Percentiles rank a stretch among this genome's conserved stretches.
Conservation (phyloP, 2,888 invertebrate species). For the Athripsodes cinereus region DNA sequence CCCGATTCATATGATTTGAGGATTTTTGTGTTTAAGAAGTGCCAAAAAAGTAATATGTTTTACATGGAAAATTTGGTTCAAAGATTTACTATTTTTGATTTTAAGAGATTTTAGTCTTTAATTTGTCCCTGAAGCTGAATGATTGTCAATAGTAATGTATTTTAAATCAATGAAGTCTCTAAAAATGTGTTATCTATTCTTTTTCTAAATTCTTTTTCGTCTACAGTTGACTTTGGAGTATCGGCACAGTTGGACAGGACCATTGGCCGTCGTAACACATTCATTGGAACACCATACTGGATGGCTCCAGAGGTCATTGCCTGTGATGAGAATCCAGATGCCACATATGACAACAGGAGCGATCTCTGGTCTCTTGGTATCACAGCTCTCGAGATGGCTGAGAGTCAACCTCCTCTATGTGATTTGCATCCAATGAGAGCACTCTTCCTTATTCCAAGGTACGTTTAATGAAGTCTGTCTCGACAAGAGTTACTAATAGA, state of each 20-base stretch:
- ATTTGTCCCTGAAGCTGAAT: no score
- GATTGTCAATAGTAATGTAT: no score
- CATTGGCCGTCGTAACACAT: slow-evolving; percentile 97
- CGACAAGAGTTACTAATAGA: no score
- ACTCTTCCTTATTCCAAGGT: slow-evolving; percentile 90
- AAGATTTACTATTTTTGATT: no score
- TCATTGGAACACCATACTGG: slow-evolving; percentile 97
- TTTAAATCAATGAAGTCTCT: no score
- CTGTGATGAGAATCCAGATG: slow-evolving; percentile 99
- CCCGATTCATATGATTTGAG: no score
- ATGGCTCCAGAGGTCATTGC: slow-evolving; percentile 99
- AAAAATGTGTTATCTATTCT: no score
- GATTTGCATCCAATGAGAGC: slow-evolving; percentile 99
- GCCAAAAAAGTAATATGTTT: no score
- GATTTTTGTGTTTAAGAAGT: no score
- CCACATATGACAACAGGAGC: slow-evolving; percentile 97
- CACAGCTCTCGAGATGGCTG: slow-evolving; percentile 99
- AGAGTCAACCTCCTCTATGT: slow-evolving; percentile 97
- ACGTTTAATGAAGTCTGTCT: no score
- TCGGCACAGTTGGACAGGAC: slow-evolving; percentile 98
- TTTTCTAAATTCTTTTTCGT: background rate
- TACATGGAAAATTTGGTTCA: no score
- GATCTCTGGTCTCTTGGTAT: slow-evolving; percentile 92
- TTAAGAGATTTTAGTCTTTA: no score
- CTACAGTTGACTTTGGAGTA: slow-evolving; percentile 95